phyloP scores from a whole-genome alignment of 2,888 invertebrate species.

The Drosophila pseudotalamancana region DNA sequence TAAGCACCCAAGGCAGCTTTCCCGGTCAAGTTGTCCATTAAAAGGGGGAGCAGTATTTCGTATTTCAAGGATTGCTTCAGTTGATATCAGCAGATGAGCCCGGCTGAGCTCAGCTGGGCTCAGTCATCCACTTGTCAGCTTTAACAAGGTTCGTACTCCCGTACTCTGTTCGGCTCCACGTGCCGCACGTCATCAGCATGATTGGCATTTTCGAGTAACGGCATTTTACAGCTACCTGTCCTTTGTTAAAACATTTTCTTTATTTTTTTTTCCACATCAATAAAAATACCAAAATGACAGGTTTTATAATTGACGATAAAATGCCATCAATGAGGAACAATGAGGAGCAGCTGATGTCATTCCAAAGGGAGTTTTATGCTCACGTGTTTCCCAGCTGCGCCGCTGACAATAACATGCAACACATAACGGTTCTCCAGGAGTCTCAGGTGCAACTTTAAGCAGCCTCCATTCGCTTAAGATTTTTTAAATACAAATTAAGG shows the following conservation, averaged over 20 bases:
- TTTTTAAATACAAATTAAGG: constrained; percentile 37
- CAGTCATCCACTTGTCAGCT: constrained; percentile 55
- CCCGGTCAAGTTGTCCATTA: constrained; percentile 38
- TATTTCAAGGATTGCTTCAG: background rate
- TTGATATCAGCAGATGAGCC: constrained; percentile 10
- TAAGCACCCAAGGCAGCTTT: constrained; percentile 1
- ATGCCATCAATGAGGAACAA: constrained; percentile 61
- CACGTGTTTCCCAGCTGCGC: constrained; percentile 52
- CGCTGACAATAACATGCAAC: constrained; percentile 31
- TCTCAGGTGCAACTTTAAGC: constrained; percentile 37
- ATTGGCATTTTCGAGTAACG: constrained; percentile 69
- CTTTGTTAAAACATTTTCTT: constrained; percentile 39
- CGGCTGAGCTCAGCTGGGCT: constrained; percentile 4
- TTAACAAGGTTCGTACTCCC: constrained; percentile 32
- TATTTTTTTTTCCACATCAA: constrained; percentile 34
- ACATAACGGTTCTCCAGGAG: background rate
- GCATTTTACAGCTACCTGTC: constrained; percentile 33
- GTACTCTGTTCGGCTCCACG: constrained; percentile 20
- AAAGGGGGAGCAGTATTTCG: constrained; percentile 5
- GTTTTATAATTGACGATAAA: constrained; percentile 75
- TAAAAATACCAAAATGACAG: constrained; percentile 71
- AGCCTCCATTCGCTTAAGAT: constrained; percentile 5
- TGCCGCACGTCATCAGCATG: constrained; percentile 58
- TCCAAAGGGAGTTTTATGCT: constrained; percentile 16
- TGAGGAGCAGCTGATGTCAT: constrained; percentile 12